Conservation (phyloP, 2,113 vertebrate species). For the Pterophyllum scalare region DNA sequence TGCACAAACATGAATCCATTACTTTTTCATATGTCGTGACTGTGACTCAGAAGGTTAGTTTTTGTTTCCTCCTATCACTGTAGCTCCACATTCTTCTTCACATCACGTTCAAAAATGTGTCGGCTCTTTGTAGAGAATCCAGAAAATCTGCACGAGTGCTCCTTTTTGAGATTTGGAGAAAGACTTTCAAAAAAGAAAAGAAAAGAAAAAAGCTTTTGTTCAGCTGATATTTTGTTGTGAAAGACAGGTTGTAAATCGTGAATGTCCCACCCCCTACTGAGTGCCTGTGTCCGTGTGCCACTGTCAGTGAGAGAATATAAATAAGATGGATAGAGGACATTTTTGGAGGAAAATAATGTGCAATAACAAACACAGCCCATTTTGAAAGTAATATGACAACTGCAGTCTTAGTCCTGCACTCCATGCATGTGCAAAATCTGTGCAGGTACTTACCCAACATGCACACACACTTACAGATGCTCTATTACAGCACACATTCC, state of each 20-base stretch:
- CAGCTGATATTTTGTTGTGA: slow-evolving; percentile 36
- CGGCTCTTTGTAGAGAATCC: background rate
- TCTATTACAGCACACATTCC: slow-evolving; percentile 18
- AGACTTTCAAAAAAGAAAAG: background rate
- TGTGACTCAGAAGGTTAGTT: slow-evolving; percentile 18
- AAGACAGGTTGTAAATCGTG: slow-evolving; percentile 30
- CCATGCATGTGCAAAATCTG: background rate
- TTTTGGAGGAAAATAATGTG: background rate
- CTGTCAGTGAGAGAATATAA: background rate
- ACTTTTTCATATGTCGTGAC: background rate
- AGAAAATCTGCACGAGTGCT: background rate
- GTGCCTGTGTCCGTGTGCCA: background rate
- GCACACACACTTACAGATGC: slow-evolving; percentile 1
- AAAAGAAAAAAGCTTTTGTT: slow-evolving; percentile 9
- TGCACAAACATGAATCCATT: slow-evolving; percentile 42
- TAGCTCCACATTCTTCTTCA: slow-evolving; percentile 6
- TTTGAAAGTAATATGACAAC: background rate
- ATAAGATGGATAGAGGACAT: background rate
- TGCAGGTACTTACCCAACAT: background rate
- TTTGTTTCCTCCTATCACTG: slow-evolving; percentile 5
- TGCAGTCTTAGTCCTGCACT: background rate
- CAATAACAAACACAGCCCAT: background rate
- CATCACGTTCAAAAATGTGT: background rate
- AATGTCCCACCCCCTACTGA: background rate
- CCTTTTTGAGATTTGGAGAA: background rate